Conservation (phyloP, 2,797 vertebrate species). For the Cetoscarus ocellatus region DNA sequence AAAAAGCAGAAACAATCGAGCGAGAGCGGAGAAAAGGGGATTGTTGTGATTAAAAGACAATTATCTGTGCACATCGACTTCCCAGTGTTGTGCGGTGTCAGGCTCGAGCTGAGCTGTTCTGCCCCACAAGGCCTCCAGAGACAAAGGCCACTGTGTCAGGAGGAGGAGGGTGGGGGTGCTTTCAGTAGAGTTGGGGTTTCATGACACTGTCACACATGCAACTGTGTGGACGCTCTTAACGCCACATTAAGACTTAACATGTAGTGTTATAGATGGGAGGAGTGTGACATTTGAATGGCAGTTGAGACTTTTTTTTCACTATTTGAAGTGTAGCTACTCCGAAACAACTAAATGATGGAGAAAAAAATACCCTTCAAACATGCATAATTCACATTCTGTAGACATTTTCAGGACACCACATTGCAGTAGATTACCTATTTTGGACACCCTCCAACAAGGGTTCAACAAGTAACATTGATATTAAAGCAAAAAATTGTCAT, state of each 20-base stretch:
- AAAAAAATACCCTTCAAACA: background rate
- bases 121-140: conserved; percentile 73
- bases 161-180: conserved; percentile 32
- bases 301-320: background rate
- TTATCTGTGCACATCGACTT: conserved; percentile 87
- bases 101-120: conserved; percentile 84
- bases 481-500: too few relatives aligned
- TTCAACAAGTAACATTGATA: too few relatives aligned
- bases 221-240: conserved; percentile 21
- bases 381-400: background rate
- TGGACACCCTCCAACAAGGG: background rate
- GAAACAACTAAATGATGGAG: background rate
- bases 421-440: too few relatives aligned
- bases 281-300: background rate
- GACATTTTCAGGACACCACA: too few relatives aligned
- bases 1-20: conserved; percentile 68
- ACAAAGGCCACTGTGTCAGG: conserved; percentile 83
- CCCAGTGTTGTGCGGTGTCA: conserved; percentile 86
- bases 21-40: conserved; percentile 75
- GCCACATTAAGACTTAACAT: conserved; percentile 12
- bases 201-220: conserved; percentile 50
- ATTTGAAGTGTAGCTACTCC: background rate
- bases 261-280: too few relatives aligned
- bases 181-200: conserved; percentile 51
- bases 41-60: conserved; percentile 86